Percentiles rank a stretch among this genome's conserved stretches.
Conservation (phyloP, 2,113 vertebrate species). For the Lycaon pictus region DNA sequence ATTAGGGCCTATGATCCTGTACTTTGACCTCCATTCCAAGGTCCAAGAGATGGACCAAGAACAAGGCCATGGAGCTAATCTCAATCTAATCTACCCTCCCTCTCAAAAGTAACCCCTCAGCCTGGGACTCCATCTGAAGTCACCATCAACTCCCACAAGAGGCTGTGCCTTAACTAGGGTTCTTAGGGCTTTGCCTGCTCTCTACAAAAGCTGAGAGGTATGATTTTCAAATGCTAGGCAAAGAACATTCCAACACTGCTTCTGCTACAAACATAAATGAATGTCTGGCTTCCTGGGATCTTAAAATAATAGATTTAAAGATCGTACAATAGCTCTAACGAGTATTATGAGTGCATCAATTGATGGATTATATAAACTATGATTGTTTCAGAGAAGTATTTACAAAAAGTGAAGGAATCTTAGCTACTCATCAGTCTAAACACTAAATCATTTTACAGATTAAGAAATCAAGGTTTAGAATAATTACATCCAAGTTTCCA, state of each 20-base stretch:
- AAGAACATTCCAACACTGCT: background rate
- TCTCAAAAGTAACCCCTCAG: background rate
- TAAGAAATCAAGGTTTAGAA: background rate
- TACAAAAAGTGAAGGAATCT: background rate
- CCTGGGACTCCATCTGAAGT: background rate
- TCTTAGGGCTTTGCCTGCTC: background rate
- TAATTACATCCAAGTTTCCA: background rate
- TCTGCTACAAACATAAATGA: background rate
- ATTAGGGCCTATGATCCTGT: background rate
- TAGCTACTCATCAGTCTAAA: background rate
- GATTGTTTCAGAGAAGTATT: background rate
- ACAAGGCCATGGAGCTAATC: background rate
- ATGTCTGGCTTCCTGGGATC: background rate
- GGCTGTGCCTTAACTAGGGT: background rate
- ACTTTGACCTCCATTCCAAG: background rate
- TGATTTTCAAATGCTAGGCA: background rate
- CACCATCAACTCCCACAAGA: background rate
- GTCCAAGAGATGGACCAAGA: background rate
- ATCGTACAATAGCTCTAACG: background rate
- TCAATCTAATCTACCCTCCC: background rate
- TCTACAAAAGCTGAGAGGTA: background rate
- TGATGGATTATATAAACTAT: background rate
- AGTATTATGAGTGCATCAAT: background rate
- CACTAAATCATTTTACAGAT: background rate
- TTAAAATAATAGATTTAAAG: background rate